Evolutionary conservation across 2,888 invertebrate genomes (phyloP), one percentile per base, ranked within the genome.

Genomic region (Apoda limacodes): DNA sequence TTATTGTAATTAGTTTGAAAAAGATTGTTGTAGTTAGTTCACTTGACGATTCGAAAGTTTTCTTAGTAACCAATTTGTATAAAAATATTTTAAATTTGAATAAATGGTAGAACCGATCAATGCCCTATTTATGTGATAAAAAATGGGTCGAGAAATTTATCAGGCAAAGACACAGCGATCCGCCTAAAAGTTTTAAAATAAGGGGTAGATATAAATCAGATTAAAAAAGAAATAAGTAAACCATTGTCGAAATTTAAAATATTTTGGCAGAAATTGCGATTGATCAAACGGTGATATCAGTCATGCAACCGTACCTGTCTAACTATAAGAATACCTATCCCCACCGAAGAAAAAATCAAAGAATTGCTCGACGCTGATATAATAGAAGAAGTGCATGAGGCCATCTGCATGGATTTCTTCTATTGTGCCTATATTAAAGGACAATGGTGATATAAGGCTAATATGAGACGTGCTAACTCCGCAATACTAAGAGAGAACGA

Each of bases 401-500:
- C 35, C 46, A 3, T 43, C 46, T 0, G 7, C 10, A n/a, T 49
- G 48, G 48, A 15, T 21, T 20, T 35, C 34, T 3, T 30, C 30
- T 9, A 12, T 48, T 12, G 30, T 30, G 9, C 30, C 30, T 5
- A 25, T 30, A 9, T n/a, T 30, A 10, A 30, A 30, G n/a, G 30
- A 30, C 5, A 12, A 30, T 20, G 25, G 10, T 4, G 30, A 30
- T 13, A 7, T 30, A 3, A 24, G 25, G 4, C 9, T 30, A 2
- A 30, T 21, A 34, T 34, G 46, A 32, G 39, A 10, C 22, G 30
- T 10, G 45, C 41, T 10, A 44, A 48, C 25, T 14, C 12, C 24
- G 47, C 47, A 13, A 42, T 49, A 9, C 7, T 35, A 22, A 35
- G 47, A 28, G 46, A 51, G 35, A 45, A 43, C 21, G 36, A 45